A percentile compares a stretch with the other conserved stretches of the same genome.
phyloP scores from a whole-genome alignment of 2,113 vertebrate genomes.

The Pseudorasbora parva region DNA sequence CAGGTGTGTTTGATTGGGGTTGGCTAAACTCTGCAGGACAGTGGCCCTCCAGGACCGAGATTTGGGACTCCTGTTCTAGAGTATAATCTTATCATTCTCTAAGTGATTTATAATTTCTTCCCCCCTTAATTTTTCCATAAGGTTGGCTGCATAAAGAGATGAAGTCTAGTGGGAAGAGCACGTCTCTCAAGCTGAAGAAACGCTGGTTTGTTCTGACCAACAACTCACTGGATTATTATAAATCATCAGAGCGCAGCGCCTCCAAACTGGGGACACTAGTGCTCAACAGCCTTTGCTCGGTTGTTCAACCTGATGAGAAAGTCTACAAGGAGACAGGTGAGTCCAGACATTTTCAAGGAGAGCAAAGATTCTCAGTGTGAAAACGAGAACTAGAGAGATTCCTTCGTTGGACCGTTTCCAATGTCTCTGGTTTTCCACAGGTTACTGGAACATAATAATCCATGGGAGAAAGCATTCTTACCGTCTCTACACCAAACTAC shows the following conservation, averaged over 20 bases:
- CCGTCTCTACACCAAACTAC: conserved; percentile 86
- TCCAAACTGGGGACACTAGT: conserved; percentile 91
- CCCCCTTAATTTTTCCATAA: conserved; percentile 54
- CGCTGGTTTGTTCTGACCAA: conserved; percentile 92
- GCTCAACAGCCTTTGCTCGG: conserved; percentile 89
- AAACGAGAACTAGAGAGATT: neutral
- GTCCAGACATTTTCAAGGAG: conserved; percentile 3
- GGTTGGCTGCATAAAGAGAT: conserved; percentile 94
- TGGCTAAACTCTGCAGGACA: too few relatives aligned
- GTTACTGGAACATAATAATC: conserved; percentile 89
- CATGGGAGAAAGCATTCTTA: conserved; percentile 92
- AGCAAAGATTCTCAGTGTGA: too few relatives aligned
- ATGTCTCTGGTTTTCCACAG: conserved; percentile 64
- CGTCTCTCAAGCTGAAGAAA: conserved; percentile 90
- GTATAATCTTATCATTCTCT: neutral
- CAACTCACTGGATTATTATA: conserved; percentile 91
- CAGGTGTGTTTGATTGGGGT: too few relatives aligned
- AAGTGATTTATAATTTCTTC: neutral
- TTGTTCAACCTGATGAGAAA: conserved; percentile 87
- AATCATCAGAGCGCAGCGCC: conserved; percentile 83
- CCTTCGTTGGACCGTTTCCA: neutral
- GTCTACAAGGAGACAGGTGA: conserved; percentile 89
- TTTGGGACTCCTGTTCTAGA: too few relatives aligned
- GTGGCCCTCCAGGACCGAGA: too few relatives aligned
- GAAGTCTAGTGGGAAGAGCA: conserved; percentile 85